Evolutionary conservation across 2,888 invertebrate species (phyloP), one percentile per base, ranked within the genome.

Genomic region (Linnaemya vulpina): DNA sequence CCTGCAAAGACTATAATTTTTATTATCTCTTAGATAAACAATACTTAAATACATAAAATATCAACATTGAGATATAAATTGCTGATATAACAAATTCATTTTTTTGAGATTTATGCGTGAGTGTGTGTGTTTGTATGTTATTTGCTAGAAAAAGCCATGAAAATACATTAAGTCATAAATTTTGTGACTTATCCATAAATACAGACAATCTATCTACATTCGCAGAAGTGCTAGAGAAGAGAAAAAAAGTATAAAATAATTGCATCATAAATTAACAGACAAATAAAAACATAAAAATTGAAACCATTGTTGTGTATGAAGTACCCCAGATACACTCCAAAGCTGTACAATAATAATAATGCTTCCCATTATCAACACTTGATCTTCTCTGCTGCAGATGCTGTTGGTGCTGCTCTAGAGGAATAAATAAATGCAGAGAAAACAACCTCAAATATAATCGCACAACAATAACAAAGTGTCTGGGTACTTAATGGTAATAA

Each of bases 401-500:
- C 40, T 60, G 7, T 8, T n/a, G 17, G 38, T 30, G 17, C 71
- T 20, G 22, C 25, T 60, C 30, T 20, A 43, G 43, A 53, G 30
- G 20, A 43, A 40, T 71, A 62, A 20, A 60, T 38, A 58, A 71
- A 68, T 40, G 40, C 30, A 65, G 25, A 4, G 30, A 68, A 22
- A n/a, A 15, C 49, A 76, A 58, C 53, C 51, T 46, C 51, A 38
- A 73, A 60, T 75, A 74, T 67, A 75, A 70, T 67, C 58, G n/a
- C n/a, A n/a, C 80, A 81, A 65, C 79, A 71, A 75, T 67, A 76
- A 76, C 80, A 80, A 80, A 80, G 80, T 80, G 84, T 84, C 65
- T 77, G 79, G 63, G 82, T 86, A 84, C 87, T 84, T 77, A 86
- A 81, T 84, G 86, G 86, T 83, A 86, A 87, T 88, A 88, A 88